These are phyloP conservation scores for Periplaneta americana DNA, from an alignment of 1,140 invertebrate species.

Conservation along the genomic window DNA sequence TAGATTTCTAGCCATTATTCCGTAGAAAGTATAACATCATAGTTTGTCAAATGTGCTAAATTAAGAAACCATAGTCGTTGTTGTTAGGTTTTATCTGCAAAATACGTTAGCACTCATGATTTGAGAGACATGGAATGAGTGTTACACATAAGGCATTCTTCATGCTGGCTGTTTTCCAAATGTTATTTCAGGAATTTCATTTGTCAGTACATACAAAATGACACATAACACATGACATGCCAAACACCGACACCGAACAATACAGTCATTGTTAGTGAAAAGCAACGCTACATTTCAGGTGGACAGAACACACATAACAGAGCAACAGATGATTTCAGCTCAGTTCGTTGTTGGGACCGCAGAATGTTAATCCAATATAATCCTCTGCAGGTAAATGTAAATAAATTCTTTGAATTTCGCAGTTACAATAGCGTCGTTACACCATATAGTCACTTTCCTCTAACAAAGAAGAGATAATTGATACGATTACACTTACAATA, in stretches of 20 bases:
- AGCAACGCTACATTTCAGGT: neutral
- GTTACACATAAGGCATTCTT: neutral
- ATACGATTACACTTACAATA: too few relatives aligned
- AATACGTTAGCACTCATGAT: too few relatives aligned
- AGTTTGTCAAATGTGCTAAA: too few relatives aligned
- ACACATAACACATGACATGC: neutral
- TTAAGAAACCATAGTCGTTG: too few relatives aligned
- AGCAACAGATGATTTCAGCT: neutral
- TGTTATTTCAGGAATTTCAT: neutral
- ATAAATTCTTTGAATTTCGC: neutral
- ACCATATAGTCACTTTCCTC: too few relatives aligned
- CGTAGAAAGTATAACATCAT: too few relatives aligned
- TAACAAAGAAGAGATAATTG: too few relatives aligned
- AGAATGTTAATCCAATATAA: neutral
- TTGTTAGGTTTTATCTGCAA: too few relatives aligned
- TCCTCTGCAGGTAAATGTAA: neutral
- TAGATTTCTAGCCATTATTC: too few relatives aligned
- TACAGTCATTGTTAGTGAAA: neutral
- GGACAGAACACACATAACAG: neutral
- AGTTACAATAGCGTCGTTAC: neutral
- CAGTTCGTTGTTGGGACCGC: neutral
- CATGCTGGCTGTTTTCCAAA: neutral
- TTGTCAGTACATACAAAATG: neutral
- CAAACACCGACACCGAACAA: neutral
- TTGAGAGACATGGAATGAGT: neutral